phyloP scores from a whole-genome alignment of 2,113 vertebrate species.

The Rattus norvegicus region DNA sequence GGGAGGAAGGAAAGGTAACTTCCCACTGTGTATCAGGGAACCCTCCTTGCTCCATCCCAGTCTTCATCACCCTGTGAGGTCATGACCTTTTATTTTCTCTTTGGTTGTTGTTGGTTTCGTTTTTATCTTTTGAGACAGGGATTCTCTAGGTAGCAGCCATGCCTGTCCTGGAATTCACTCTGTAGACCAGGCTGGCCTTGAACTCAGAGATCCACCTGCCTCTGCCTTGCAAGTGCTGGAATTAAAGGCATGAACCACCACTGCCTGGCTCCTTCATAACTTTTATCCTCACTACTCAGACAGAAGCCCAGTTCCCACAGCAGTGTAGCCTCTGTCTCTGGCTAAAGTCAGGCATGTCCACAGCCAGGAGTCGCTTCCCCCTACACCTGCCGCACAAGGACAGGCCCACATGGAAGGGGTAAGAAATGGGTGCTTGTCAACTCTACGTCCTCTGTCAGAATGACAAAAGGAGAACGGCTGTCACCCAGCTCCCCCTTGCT shows the following conservation, averaged over 20 bases:
- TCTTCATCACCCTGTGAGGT: not conserved
- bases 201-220: too few relatives aligned
- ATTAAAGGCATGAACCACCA: too few relatives aligned
- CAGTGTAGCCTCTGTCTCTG: not conserved
- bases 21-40: not conserved
- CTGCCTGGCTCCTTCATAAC: too few relatives aligned
- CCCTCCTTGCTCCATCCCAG: fast-evolving
- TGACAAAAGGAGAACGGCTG: not conserved
- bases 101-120: too few relatives aligned
- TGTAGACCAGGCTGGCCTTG: too few relatives aligned
- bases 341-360: not conserved
- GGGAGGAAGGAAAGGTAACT: too few relatives aligned
- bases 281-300: not conserved
- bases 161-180: too few relatives aligned
- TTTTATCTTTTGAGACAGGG: too few relatives aligned
- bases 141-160: too few relatives aligned
- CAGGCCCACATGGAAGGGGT: not conserved
- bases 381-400: not conserved
- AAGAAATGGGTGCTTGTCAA: not conserved
- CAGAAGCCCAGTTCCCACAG: not conserved
- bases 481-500: not conserved
- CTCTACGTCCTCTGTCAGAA: not conserved
- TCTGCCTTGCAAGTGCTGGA: too few relatives aligned
- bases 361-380: not conserved
- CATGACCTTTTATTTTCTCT: not conserved